phyloP scores from a whole-genome alignment of 2,113 vertebrate genomes.

The Glaucomys volans region DNA sequence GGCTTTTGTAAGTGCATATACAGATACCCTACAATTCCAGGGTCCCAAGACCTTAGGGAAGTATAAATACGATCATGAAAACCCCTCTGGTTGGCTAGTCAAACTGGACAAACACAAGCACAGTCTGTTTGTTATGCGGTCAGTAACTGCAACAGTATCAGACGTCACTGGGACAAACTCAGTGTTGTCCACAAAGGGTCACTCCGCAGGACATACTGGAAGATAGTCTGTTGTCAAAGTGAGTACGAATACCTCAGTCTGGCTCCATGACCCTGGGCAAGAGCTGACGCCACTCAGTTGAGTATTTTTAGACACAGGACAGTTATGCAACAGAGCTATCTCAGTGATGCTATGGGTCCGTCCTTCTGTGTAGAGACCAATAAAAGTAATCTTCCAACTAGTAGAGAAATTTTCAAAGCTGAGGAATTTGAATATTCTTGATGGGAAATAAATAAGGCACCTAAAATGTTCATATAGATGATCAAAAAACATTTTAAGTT shows the following conservation, averaged over 20 bases:
- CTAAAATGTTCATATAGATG: background rate
- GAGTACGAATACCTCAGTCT: background rate
- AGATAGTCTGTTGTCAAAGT: constrained; percentile 7
- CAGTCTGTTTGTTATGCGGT: background rate
- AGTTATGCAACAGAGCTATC: constrained; percentile 67
- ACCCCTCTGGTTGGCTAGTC: background rate
- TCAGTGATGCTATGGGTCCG: background rate
- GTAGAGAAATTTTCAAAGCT: constrained; percentile 5
- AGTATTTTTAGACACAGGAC: constrained; percentile 66
- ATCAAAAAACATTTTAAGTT: constrained; percentile 11
- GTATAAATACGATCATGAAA: background rate
- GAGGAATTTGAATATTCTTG: constrained; percentile 2
- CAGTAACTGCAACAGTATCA: background rate
- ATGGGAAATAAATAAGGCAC: constrained; percentile 40
- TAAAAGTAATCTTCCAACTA: constrained; percentile 33
- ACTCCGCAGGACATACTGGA: background rate
- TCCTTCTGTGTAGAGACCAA: constrained; percentile 15
- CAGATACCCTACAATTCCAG: background rate
- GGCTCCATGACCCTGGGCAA: background rate
- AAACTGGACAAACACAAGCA: background rate
- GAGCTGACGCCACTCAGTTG: background rate
- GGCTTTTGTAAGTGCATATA: background rate
- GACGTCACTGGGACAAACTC: background rate
- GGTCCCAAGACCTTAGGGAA: background rate
- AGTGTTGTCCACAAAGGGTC: background rate